Base-by-base conservation (phyloP, 2,113 vertebrate genomes). In the Percina caprodes region DNA sequence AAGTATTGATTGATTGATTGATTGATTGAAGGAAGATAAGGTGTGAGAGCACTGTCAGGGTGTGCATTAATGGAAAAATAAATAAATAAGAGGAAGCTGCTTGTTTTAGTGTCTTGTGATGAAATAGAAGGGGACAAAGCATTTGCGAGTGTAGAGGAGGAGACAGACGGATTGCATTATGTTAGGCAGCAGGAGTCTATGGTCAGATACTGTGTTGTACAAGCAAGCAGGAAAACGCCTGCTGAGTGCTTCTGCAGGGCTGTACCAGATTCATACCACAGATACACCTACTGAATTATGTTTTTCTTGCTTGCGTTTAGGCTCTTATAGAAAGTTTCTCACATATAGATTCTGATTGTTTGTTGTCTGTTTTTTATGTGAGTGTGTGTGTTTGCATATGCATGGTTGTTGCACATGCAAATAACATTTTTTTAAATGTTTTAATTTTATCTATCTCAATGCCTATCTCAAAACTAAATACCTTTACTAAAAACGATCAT, bases 151-250 rank as follows among this genome's bases (percentile, higher is more conserved):
- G 73, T 13, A 39, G 49, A 77, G 73, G 48, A 80, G 77, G 77
- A 88, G 87, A 89, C 83, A 87, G 91, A 85, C 79, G 82, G 82
- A 84, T 84, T 70, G 63, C 86, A 92, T 89, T 90, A 91, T 89
- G 91, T 89, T 74, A 71, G 84, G 80, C 88, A 90, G 91, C 90
- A 80, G 90, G 83, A 88, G 83, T 58, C 79, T 88, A 66, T 67
- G 63, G 83, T 83, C 81, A 72, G 88, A 92, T 63, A 88, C 77
- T 74, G 83, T 71, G 83, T 61, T 67, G 63, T 66, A 80, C 52
- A 49, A 67, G 88, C 59, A 86, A 65, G 81, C 84, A 79, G 86
- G 81, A 82, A 86, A 88, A 83, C 51, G 62, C 88, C 88, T 78
- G 89, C 91, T 86, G 89, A 77, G 84, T 56, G 85, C 67, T 89